A percentile compares a stretch with the other conserved stretches of the same genome.
These are phyloP conservation scores for Acropternis orthonyx DNA, from an alignment of 2,797 vertebrate species.

Conservation along the genomic window DNA sequence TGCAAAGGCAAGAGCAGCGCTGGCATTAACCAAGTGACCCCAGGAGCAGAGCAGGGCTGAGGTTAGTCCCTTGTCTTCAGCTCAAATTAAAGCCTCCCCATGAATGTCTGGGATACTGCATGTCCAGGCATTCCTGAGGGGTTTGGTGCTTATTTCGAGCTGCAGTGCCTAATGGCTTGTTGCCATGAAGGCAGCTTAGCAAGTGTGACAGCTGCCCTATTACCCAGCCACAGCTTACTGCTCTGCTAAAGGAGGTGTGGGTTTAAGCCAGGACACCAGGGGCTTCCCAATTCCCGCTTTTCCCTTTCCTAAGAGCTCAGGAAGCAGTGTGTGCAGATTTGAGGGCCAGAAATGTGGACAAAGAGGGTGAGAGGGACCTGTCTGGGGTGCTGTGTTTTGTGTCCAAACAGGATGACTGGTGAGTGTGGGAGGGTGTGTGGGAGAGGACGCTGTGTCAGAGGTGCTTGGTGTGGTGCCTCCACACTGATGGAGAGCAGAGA, in stretches of 20 bases:
- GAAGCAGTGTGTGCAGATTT: not conserved
- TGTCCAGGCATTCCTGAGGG: not conserved
- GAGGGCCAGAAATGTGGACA: not conserved
- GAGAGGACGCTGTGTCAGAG: not conserved
- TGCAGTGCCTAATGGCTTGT: constrained; percentile 17
- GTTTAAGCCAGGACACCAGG: not conserved
- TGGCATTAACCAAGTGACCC: not conserved
- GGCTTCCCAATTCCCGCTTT: not conserved
- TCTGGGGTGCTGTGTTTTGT: not conserved
- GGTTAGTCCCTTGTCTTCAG: not conserved
- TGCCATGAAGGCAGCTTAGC: constrained; percentile 36
- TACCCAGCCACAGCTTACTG: not conserved
- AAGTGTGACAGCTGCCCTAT: constrained; percentile 48
- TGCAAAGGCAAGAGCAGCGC: not conserved
- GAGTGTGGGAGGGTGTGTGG: not conserved
- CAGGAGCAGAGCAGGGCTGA: not conserved
- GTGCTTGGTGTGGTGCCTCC: not conserved
- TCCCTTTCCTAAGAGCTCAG: not conserved
- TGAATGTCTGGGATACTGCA: not conserved
- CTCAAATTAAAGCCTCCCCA: not conserved
- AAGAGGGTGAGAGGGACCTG: not conserved
- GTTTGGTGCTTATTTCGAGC: constrained; percentile 14
- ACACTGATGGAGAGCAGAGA: not conserved
- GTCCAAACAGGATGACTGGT: not conserved
- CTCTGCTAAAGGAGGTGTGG: not conserved